Conservation (phyloP, 2,888 invertebrate genomes). For the Drosophila dives region DNA sequence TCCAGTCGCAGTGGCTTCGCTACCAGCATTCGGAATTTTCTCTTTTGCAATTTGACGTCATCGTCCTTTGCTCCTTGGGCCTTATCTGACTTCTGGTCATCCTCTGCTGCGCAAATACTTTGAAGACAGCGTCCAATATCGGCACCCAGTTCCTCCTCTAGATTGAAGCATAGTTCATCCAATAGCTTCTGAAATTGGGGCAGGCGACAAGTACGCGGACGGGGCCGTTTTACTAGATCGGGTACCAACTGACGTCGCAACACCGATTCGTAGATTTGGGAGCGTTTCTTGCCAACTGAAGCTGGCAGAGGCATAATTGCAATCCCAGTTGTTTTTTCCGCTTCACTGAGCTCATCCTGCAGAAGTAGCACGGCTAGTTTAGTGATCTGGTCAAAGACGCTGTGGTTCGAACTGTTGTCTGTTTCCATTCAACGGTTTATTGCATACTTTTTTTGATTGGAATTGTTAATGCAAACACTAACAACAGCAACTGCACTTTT, state of each 20-base stretch:
- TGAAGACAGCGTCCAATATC: conserved; percentile 23
- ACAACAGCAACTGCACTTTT: neutral
- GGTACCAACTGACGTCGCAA: neutral
- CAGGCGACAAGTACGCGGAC: conserved; percentile 3
- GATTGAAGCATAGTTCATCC: conserved; percentile 9
- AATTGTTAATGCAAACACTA: conserved; percentile 9
- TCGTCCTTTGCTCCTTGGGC: neutral
- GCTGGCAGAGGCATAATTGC: conserved; percentile 1
- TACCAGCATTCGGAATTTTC: conserved; percentile 1
- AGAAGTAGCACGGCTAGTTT: conserved; percentile 16
- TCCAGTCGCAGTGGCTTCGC: conserved; percentile 26
- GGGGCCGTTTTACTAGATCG: neutral
- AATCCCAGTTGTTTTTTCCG: conserved; percentile 29
- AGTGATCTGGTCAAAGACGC: conserved; percentile 27
- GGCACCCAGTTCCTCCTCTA: conserved; percentile 19
- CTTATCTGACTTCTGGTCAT: neutral
- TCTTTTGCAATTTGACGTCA: too few relatives aligned
- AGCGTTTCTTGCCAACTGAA: conserved; percentile 17
- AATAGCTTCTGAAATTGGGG: conserved; percentile 20
- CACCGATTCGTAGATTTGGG: conserved; percentile 28
- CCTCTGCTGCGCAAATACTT: conserved; percentile 6
- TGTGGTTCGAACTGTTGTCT: conserved; percentile 8
- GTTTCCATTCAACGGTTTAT: conserved; percentile 38
- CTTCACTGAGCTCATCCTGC: conserved; percentile 29
- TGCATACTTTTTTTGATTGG: neutral